Percentiles rank a stretch among this genome's conserved stretches.
Evolutionary conservation across 2,888 invertebrate species (phyloP).

Genomic region (Limnephilus rhombicus): DNA sequence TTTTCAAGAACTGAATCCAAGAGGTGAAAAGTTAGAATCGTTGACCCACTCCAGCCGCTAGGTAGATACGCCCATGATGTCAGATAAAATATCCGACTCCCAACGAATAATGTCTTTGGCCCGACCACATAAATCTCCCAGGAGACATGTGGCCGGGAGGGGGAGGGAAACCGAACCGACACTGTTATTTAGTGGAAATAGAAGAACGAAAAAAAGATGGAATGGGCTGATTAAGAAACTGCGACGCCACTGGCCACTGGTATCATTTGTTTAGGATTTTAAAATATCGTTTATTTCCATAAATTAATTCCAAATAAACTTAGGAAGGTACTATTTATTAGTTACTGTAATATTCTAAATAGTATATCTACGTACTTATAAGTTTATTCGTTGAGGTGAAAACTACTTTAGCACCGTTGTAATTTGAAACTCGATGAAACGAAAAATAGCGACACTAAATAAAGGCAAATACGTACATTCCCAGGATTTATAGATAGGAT

Average conservation of each 20-base stretch:
- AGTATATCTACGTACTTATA: too few species aligned
- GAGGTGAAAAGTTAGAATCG: background rate
- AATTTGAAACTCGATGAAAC: too few species aligned
- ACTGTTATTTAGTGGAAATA: background rate
- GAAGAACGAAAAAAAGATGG: background rate
- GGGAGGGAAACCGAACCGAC: background rate
- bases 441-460: too few species aligned
- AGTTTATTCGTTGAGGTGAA: too few species aligned
- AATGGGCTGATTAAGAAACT: background rate
- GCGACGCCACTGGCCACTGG: background rate
- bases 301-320: too few species aligned
- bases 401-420: too few species aligned
- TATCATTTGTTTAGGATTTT: background rate
- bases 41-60: background rate
- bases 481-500: too few species aligned
- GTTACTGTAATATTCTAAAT: too few species aligned
- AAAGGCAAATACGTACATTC: too few species aligned
- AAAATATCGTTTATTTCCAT: background rate
- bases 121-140: background rate
- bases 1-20: background rate
- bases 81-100: conserved; percentile 14
- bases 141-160: conserved; percentile 14
- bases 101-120: conserved; percentile 22
- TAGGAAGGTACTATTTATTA: too few species aligned
- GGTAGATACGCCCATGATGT: conserved; percentile 11